Evolutionary conservation across 1,140 invertebrate genomes (phyloP).

Genomic region (Archivesica marissinica): DNA sequence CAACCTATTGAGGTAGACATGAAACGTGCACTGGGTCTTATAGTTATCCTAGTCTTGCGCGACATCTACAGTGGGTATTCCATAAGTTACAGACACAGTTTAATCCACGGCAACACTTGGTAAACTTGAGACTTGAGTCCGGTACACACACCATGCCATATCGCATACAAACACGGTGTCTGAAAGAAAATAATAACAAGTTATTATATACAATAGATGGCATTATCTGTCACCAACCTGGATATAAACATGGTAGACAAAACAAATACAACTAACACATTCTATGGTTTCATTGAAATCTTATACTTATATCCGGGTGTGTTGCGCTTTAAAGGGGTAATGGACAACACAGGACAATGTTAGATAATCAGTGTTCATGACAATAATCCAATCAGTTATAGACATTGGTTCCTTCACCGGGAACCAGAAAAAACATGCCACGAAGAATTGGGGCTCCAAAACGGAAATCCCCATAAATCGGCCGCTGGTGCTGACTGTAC

Average conservation of each 20-base stretch:
- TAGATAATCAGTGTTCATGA: background rate
- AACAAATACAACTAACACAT: background rate
- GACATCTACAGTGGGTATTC: slow-evolving; percentile 42
- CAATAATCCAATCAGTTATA: too few species aligned
- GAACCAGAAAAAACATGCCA: too few species aligned
- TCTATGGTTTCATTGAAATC: background rate
- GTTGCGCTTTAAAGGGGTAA: background rate
- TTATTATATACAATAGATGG: background rate
- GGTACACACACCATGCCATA: slow-evolving; percentile 51
- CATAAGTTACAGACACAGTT: slow-evolving; percentile 55
- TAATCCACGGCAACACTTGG: slow-evolving; percentile 41
- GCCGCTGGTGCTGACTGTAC: too few species aligned
- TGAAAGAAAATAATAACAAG: background rate
- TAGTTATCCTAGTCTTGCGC: slow-evolving; percentile 45
- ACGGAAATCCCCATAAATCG: too few species aligned
- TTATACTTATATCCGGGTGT: background rate
- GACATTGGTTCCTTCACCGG: too few species aligned
- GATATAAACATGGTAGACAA: background rate
- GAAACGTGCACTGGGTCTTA: too few species aligned
- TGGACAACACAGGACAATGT: background rate
- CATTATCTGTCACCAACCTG: background rate
- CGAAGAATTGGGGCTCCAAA: too few species aligned
- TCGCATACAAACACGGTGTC: background rate
- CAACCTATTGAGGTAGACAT: too few species aligned
- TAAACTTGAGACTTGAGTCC: slow-evolving; percentile 41